Conservation (phyloP, 2,113 vertebrate species). For the Nycticryphes semicollaris region DNA sequence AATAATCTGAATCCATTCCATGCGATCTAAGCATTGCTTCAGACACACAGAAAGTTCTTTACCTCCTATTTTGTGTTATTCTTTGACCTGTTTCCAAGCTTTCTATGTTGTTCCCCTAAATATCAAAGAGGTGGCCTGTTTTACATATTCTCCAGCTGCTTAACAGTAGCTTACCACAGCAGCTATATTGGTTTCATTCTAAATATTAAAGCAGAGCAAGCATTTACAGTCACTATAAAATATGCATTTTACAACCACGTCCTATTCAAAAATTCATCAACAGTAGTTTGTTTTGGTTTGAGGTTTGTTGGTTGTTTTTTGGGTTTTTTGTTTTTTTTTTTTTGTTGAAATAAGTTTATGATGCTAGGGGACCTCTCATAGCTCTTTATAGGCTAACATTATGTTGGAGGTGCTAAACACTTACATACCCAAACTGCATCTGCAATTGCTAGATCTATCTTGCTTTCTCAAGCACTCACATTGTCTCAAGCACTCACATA, state of each 20-base stretch:
- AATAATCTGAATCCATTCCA: neutral
- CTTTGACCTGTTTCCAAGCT: neutral
- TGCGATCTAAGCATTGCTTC: neutral
- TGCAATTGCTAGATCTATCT: neutral
- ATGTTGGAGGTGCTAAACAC: neutral
- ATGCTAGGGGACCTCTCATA: neutral
- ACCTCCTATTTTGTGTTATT: neutral
- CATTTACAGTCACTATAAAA: neutral
- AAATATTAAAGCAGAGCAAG: neutral
- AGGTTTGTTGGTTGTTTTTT: no score
- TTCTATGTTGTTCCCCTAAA: neutral
- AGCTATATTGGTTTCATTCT: neutral
- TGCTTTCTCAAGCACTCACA: neutral
- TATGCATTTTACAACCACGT: neutral
- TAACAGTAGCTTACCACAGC: neutral
- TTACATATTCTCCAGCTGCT: neutral
- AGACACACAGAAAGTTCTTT: neutral
- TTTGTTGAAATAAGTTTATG: neutral
- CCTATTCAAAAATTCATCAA: neutral
- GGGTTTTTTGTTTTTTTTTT: no score
- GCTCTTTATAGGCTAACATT: neutral
- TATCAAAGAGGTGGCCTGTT: neutral
- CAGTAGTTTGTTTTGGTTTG: no score
- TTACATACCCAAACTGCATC: neutral
- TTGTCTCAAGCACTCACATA: neutral